Evolutionary conservation across 1,140 invertebrate species (phyloP), one percentile per base, ranked within the genome.

Genomic region (Pomacea maculata): DNA sequence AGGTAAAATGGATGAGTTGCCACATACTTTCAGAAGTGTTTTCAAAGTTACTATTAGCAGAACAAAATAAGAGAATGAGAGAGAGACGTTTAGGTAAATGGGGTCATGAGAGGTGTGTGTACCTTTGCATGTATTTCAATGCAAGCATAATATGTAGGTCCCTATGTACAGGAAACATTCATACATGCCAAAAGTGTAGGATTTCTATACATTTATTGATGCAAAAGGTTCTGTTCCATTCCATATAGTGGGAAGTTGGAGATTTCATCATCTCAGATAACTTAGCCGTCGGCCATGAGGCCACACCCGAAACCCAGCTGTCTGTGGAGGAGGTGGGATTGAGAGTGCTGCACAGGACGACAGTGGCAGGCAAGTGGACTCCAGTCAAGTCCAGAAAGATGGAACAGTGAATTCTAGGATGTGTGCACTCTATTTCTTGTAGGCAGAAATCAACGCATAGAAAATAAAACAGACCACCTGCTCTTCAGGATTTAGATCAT

Each of bases 251-350:
- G 92, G 87, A 91, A 85, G 86, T 86, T 52, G 92, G 92, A 10
- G 92, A 93, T 82, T 93, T 93, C 79, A 92, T 93, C 65, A 92
- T 93, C 52, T 93, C 92, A 19, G 92, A 93, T 84, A 92, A 93
- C 82, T 85, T 92, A 72, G 90, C 92, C 25, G 90, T 93, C 19
- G 92, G 88, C 61, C 92, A 93, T 85, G 92, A 92, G 84, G 92
- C 92, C 54, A 89, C 89, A 34, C 89, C 90, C 64, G 89, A 92
- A 79, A 92, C 91, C 0, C 92, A 93, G 84, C 85, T 84, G 19
- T 87, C 91, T 25, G 80, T 85, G 64, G 88, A 87, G 34, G 77
- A 92, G 85, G 92, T 92, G 64, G 92, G 92, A 4, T 82, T 93
- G 5, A 83, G 92, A 82, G 86, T 93, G n/a, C 84, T 93, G 29